These are phyloP conservation scores for Malurus alboscapulatus DNA, from an alignment of 2,113 vertebrate genomes.

Conservation along the genomic window DNA sequence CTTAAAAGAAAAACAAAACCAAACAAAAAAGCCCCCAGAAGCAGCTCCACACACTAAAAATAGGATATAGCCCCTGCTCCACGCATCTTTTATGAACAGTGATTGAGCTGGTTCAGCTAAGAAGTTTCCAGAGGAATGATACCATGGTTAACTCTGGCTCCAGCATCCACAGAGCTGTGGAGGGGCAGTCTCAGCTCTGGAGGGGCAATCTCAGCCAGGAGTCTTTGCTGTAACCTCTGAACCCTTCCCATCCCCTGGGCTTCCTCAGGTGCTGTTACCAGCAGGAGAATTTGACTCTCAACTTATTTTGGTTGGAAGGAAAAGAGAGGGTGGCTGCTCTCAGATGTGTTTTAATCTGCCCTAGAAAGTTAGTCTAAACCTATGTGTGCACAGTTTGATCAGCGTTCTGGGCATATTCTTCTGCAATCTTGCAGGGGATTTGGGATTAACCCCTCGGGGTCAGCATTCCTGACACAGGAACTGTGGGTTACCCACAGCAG, in stretches of 20 bases:
- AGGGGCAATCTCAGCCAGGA: neutral
- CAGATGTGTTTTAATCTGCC: neutral
- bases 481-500: neutral
- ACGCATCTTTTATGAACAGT: neutral
- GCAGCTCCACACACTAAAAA: neutral
- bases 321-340: neutral
- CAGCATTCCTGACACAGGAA: neutral
- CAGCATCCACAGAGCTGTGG: neutral
- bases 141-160: neutral
- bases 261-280: neutral
- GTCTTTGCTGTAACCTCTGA: neutral
- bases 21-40: neutral
- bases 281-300: neutral
- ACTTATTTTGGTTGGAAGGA: neutral
- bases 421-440: neutral
- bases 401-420: neutral
- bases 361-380: neutral
- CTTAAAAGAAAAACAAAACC: neutral
- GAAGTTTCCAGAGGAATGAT: neutral
- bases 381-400: fast-evolving
- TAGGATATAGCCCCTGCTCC: neutral
- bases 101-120: neutral
- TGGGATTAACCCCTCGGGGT: fast-evolving
- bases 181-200: neutral
- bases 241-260: neutral